Evolutionary conservation across 2,797 vertebrate species (phyloP).

Genomic region (Sebastes hopkinsi): DNA sequence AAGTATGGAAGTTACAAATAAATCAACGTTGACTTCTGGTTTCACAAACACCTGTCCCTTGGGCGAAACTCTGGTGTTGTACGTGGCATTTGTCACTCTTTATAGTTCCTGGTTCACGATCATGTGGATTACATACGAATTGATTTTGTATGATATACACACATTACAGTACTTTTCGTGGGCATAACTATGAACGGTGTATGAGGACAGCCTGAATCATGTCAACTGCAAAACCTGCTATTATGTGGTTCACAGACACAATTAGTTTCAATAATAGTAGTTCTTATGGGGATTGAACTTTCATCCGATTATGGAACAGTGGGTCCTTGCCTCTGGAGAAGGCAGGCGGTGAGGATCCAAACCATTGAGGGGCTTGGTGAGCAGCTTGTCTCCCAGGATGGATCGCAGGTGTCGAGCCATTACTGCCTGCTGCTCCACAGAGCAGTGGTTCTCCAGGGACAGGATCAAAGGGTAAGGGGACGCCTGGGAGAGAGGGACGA

Average conservation of each 20-base stretch:
- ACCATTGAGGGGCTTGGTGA: slow-evolving; percentile 79
- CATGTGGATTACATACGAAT: not conserved
- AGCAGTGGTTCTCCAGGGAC: slow-evolving; percentile 97
- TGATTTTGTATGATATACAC: too few species aligned
- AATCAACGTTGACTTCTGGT: too few species aligned
- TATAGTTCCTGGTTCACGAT: not conserved
- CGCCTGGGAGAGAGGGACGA: slow-evolving; percentile 34
- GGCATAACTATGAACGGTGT: not conserved
- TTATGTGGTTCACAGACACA: not conserved
- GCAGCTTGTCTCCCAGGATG: slow-evolving; percentile 91
- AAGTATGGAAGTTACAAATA: too few species aligned
- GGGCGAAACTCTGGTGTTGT: not conserved
- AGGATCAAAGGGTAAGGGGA: slow-evolving; percentile 85
- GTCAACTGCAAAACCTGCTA: not conserved
- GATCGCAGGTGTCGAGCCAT: slow-evolving; percentile 89
- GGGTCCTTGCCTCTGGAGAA: slow-evolving; percentile 87
- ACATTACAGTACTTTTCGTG: not conserved
- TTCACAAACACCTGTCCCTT: not conserved
- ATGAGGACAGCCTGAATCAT: not conserved
- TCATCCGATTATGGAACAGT: not conserved
- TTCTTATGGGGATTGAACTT: not conserved
- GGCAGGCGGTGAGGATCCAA: slow-evolving; percentile 79
- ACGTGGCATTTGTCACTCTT: not conserved
- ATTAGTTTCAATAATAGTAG: not conserved
- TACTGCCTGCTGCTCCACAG: slow-evolving; percentile 90